Evolutionary conservation across 2,113 vertebrate species (phyloP).

Genomic region (Sceloporus tristichus): DNA sequence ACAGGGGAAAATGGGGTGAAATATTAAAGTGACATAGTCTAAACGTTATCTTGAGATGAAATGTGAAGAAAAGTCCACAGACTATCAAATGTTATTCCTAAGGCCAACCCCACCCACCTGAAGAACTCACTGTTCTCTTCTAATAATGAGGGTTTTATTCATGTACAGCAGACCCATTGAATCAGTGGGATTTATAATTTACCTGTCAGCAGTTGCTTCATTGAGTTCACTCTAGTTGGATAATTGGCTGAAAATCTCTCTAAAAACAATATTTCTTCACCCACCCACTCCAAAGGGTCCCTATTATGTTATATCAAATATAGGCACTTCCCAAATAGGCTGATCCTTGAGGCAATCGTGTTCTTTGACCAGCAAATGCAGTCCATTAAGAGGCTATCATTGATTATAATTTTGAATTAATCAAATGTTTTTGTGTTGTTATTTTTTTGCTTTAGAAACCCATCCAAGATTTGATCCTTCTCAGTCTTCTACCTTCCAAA

Average conservation of each 20-base stretch:
- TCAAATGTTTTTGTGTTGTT: background rate
- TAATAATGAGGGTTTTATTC: too few species aligned
- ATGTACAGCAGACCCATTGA: too few species aligned
- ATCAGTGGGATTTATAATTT: too few species aligned
- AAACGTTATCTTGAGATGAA: too few species aligned
- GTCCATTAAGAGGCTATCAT: background rate
- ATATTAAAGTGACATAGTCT: too few species aligned
- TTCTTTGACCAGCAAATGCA: background rate
- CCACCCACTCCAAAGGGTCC: background rate
- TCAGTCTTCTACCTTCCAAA: conserved; percentile 74
- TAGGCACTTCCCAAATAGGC: background rate
- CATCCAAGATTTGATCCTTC: conserved; percentile 69
- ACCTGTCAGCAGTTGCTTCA: too few species aligned
- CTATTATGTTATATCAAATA: background rate
- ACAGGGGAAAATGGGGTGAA: too few species aligned
- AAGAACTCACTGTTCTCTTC: too few species aligned
- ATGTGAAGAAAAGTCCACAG: too few species aligned
- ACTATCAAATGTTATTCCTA: too few species aligned
- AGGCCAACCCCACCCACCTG: too few species aligned
- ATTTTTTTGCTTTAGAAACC: conserved; percentile 60
- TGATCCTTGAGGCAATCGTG: background rate
- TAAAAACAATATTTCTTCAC: background rate
- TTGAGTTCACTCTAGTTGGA: too few species aligned
- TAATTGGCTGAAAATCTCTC: background rate
- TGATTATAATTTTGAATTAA: background rate